These are phyloP conservation scores for Acanthurus tractus DNA, from an alignment of 2,797 vertebrate species.

Conservation along the genomic window DNA sequence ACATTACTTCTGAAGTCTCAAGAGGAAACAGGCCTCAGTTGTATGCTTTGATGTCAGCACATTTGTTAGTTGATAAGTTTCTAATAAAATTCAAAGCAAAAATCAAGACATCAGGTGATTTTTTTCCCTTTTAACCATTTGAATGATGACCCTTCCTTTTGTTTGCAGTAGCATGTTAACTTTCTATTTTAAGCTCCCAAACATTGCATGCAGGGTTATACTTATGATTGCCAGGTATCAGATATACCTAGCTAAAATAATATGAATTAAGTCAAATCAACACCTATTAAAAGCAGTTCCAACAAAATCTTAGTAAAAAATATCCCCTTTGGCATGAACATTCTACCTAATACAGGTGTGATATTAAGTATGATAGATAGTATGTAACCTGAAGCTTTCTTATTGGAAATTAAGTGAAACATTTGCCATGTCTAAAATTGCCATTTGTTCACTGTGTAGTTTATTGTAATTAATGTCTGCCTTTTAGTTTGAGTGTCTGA, in stretches of 20 bases:
- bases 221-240: not conserved
- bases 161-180: not conserved
- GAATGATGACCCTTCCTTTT: not conserved
- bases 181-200: not conserved
- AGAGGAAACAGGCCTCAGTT: conserved; percentile 7
- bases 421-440: not conserved
- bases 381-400: not conserved
- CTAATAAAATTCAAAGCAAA: not conserved
- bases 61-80: not conserved
- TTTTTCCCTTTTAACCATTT: not conserved
- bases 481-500: not conserved
- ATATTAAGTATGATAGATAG: not conserved
- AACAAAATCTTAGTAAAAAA: not conserved
- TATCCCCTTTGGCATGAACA: no score
- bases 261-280: not conserved
- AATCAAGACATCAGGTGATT: not conserved
- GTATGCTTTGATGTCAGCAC: no score
- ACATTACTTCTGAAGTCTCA: not conserved
- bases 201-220: not conserved
- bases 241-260: not conserved
- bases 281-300: not conserved
- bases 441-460: not conserved
- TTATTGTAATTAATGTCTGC: not conserved
- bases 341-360: not conserved
- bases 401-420: not conserved